Evolutionary conservation across 2,888 invertebrate genomes (phyloP), one percentile per base, ranked within the genome.

Genomic region (Emmelina monodactyla): DNA sequence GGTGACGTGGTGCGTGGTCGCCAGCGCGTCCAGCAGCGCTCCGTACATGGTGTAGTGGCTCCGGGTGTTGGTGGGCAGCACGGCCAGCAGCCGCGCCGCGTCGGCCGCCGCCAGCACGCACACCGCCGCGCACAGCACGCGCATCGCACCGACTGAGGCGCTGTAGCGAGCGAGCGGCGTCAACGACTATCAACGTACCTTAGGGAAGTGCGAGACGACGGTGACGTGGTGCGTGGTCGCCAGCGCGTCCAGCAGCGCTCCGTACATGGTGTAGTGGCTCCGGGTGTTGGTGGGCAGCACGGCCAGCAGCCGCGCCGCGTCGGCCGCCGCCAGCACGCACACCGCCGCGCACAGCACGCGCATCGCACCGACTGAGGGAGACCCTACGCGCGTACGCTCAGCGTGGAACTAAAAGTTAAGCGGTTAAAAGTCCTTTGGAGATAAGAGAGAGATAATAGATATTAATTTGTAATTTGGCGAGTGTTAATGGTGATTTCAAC

Each of bases 31-130:
- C 14, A 82, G 51, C 12, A 82, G 63, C 35, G 65, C 60, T 37
- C 81, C 75, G 47, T 80, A 82, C 71, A 82, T 81, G 37, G 79
- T 80, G 43, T 75, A 68, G 55, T 83, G 82, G 55, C 83, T 83
- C 47, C 71, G 70, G 30, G 80, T 80, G 59, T 82, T 75, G 31
- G 81, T 79, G 14, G 82, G 82, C 46, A 82, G 55, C 29, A 82
- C 70, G 40, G 65, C 80, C 22, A 82, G 62, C 22, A 82, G 50
- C 12, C 71, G 61, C 19, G 80, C 81, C 35, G 69, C 64, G 29
- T 57, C 51, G 39, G 55, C 60, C 39, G 51, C 53, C 38, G 53
- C 53, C 47, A 47, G 61, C 49, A 53, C 57, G 43, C 44, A 43
- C 45, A 65, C 37, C 44, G 55, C 51, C 44, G 61, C 42, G 54